phyloP scores from a whole-genome alignment of 1,140 invertebrate genomes.

The Theocolax elegans region DNA sequence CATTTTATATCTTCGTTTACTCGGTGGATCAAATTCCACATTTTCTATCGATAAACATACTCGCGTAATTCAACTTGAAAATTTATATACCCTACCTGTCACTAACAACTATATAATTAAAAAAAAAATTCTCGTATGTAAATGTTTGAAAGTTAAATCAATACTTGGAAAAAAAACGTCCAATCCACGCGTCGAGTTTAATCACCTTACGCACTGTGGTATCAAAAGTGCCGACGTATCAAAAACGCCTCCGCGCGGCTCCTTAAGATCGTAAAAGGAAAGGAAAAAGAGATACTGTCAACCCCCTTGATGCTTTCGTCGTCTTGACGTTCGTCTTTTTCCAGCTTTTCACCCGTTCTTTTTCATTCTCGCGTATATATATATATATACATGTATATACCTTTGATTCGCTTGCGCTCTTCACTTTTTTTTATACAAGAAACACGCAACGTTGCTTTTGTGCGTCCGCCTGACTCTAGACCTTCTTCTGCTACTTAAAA shows the following conservation, averaged over 20 bases:
- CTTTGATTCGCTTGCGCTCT: conserved; percentile 34
- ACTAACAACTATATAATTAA: no score
- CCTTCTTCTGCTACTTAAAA: conserved; percentile 41
- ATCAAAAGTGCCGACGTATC: conserved; percentile 23
- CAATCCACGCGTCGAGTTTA: no score
- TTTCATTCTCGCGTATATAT: background rate
- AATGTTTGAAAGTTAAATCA: no score
- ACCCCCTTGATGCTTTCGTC: conserved; percentile 32
- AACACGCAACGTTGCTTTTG: conserved; percentile 28
- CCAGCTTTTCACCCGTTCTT: conserved; percentile 26
- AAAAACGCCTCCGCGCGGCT: conserved; percentile 13
- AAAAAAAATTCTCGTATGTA: no score
- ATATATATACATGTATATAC: background rate
- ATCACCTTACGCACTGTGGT: background rate
- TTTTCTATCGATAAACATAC: no score
- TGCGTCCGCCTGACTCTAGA: conserved; percentile 32
- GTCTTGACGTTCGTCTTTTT: conserved; percentile 26
- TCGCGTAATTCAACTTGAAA: no score
- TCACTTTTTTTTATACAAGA: conserved; percentile 7
- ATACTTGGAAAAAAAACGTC: no score
- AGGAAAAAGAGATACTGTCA: conserved; percentile 1
- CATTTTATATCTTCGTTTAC: no score
- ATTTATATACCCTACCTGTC: no score
- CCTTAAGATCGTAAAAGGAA: conserved; percentile 18
- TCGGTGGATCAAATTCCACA: no score